Base-by-base conservation (phyloP, 2,888 invertebrate species). In the Sicus ferrugineus region DNA sequence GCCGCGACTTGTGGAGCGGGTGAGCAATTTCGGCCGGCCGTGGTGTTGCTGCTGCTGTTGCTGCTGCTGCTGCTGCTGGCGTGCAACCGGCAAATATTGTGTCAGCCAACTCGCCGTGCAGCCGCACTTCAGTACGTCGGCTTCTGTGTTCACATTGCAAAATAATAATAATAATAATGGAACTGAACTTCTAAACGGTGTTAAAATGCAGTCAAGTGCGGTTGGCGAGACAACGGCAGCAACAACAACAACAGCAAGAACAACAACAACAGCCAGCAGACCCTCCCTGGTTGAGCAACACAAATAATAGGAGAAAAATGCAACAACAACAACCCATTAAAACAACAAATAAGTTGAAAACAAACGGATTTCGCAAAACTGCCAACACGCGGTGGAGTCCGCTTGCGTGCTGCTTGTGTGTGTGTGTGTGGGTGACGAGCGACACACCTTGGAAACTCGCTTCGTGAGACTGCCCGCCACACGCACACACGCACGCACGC, bases 71-170 rank as follows among this genome's bases (percentile, higher is more conserved):
- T 54, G 19, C 19, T 56, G 54, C 74, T 79, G 77, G 79, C 79
- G 80, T 80, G 79, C 79, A 74, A 76, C 79, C 77, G 78, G 79
- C 79, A 79, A 79, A 79, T 80, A 80, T 80, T 79, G 80, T n/a
- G n/a, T 78, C 77, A 78, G 59, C 66, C 5, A 66, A 66, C 52
- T 38, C 26, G 59, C 31, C 23, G 19, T 58, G 16, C 11, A 31
- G 59, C n/a, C 34, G 46, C 50, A n/a, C 16, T 50, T 6, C n/a
- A 42, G 19, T 38, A 26, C 66, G n/a, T 21, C 3, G 9, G 42
- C 5, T 21, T 38, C 34, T 50, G 5, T 19, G 34, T 4, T 14
- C 23, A 5, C 16, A 2, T 16, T 23, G 21, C 9, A 2, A 34
- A 34, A 34, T 42, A 42, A 42, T n/a, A n/a, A 42, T 14, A 42